A percentile compares a stretch with the other conserved stretches of the same genome.
Conservation (phyloP, 2,888 invertebrate species). For the Leptarthrus brevirostris region DNA sequence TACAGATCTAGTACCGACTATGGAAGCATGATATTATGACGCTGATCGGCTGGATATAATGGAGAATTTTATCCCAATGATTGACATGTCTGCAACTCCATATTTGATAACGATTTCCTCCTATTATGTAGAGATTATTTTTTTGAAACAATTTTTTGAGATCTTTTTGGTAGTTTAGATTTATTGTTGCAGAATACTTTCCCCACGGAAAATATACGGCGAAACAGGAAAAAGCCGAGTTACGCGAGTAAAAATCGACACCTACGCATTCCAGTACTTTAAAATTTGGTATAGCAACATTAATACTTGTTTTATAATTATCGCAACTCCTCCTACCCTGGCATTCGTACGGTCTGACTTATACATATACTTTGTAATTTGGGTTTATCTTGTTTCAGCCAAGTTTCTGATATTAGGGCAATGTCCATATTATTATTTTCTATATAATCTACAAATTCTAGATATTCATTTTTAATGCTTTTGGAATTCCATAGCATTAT, state of each 20-base stretch:
- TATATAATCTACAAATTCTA: background rate
- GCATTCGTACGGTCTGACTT: background rate
- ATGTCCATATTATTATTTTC: background rate
- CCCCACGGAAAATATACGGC: background rate
- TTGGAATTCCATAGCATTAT: background rate
- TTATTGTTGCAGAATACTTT: background rate
- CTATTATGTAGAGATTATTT: background rate
- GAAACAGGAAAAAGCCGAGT: background rate
- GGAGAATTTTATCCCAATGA: too few species aligned
- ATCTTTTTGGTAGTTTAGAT: background rate
- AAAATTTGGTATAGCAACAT: background rate
- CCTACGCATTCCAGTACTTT: background rate
- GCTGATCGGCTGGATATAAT: too few species aligned
- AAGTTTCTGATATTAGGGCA: background rate
- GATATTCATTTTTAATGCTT: background rate
- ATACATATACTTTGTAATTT: background rate
- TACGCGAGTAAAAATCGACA: background rate
- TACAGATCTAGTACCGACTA: too few species aligned
- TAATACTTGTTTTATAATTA: background rate
- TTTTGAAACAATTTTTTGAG: background rate
- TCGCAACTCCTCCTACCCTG: background rate
- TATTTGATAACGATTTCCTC: background rate
- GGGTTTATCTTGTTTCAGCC: background rate
- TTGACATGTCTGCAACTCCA: too few species aligned
- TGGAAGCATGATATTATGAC: too few species aligned